Percentiles rank a stretch among this genome's conserved stretches.
phyloP scores from a whole-genome alignment of 2,797 vertebrate species.

The Buceros bicornis region DNA sequence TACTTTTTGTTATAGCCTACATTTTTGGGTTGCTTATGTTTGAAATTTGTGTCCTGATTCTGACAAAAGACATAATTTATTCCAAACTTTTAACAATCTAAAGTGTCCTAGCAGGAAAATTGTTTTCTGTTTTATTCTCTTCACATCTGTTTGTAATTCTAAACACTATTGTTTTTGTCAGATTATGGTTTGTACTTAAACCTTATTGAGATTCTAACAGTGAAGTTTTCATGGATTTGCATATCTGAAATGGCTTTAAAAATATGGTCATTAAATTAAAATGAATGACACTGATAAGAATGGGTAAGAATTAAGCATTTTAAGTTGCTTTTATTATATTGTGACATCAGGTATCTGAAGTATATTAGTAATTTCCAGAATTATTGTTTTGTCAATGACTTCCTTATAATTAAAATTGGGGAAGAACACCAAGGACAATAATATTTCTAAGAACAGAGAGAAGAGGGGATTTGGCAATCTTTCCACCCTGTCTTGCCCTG shows the following conservation, averaged over 20 bases:
- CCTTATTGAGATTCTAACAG: constrained; percentile 52
- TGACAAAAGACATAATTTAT: constrained; percentile 55
- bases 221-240: constrained; percentile 62
- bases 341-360: not conserved
- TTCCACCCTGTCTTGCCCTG: not conserved
- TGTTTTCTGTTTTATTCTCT: constrained; percentile 53
- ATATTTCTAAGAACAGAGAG: not conserved
- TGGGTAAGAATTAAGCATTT: constrained; percentile 12
- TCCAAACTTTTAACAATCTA: constrained; percentile 50
- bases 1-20: not conserved
- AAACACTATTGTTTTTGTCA: constrained; percentile 54
- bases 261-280: constrained; percentile 27
- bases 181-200: constrained; percentile 54
- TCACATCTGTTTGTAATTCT: constrained; percentile 70
- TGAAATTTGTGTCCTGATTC: not conserved
- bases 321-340: not conserved
- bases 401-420: not conserved
- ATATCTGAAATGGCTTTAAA: constrained; percentile 58
- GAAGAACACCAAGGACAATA: not conserved
- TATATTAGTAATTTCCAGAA: not conserved
- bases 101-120: constrained; percentile 16
- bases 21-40: not conserved
- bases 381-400: not conserved
- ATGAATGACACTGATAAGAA: not conserved
- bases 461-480: not conserved